These are phyloP conservation scores for Akabosia matsudoensis DNA, from an alignment of 1,140 invertebrate genomes.

Conservation along the genomic window DNA sequence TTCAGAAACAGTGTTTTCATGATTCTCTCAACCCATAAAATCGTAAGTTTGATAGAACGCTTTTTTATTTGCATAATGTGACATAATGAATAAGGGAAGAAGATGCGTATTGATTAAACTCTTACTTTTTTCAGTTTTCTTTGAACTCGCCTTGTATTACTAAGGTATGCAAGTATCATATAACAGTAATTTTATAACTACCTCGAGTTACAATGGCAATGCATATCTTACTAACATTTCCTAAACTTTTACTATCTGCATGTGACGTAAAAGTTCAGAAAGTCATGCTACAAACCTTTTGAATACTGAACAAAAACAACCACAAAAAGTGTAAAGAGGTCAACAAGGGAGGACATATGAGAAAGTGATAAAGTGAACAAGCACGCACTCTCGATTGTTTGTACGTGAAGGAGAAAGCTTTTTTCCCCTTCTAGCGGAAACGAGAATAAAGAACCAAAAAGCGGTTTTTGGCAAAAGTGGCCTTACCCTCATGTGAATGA, in stretches of 20 bases:
- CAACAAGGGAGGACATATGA: slow-evolving; percentile 3
- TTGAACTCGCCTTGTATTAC: too few species aligned
- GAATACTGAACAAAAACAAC: background rate
- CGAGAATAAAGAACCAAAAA: background rate
- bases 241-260: background rate
- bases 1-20: too few species aligned
- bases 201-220: too few species aligned
- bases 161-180: too few species aligned
- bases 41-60: too few species aligned
- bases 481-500: background rate
- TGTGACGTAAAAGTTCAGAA: background rate
- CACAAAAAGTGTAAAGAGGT: background rate
- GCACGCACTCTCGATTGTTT: background rate
- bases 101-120: too few species aligned
- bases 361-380: background rate
- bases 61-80: too few species aligned
- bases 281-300: background rate
- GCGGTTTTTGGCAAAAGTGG: background rate
- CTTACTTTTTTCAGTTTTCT: too few species aligned
- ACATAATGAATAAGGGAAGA: too few species aligned
- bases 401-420: background rate
- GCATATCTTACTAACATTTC: too few species aligned
- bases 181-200: too few species aligned
- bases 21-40: too few species aligned
- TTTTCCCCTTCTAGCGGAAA: background rate